Evolutionary conservation across 2,888 invertebrate genomes (phyloP), one percentile per base, ranked within the genome.

Genomic region (Ctena decussata): DNA sequence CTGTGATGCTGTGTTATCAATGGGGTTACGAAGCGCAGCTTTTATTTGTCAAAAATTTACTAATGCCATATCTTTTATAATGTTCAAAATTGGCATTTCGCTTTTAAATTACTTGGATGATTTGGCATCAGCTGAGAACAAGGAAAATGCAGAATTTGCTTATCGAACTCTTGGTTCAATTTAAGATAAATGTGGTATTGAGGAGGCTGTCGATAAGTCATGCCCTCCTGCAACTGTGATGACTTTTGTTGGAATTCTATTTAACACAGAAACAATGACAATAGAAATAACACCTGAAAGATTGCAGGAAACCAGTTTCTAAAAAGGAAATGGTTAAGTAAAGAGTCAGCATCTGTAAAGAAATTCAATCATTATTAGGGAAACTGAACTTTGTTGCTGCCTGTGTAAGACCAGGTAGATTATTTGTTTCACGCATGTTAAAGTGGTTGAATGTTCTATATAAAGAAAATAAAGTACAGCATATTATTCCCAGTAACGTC

Each of bases 331-430:
- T 80, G 77, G 82, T 37, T 60, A n/a, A 2, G 70, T 32, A 80
- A 70, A 37, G 32, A 57, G 18, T 2, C 8, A 18, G 77, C 77
- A 21, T 44, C 75, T 70, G 79, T 6, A 70, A 57, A 75, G 76
- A 79, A 12, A 72, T 79, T 44, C 79, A 79, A 37, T 57, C 30
- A 6, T 80, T 84, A 44, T 24, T 79, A 12, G 70, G 79, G 6
- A 83, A 84, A 60, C 44, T 84, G 30, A 79, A 84, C 37, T 84
- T 84, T 76, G 39, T 76, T 15, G 75, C 65, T 24, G 37, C 75
- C 5, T 84, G 83, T 84, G 79, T 84, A 24, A 32, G 69, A n/a
- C 60, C 69, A 32, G 46, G 82, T 27, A 41, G 65, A 35, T 32
- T 77, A 30, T 74, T 81, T 46, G 27, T 81, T 24, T 30, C 65